phyloP scores from a whole-genome alignment of 2,113 vertebrate genomes.

The Acanthisitta chloris region DNA sequence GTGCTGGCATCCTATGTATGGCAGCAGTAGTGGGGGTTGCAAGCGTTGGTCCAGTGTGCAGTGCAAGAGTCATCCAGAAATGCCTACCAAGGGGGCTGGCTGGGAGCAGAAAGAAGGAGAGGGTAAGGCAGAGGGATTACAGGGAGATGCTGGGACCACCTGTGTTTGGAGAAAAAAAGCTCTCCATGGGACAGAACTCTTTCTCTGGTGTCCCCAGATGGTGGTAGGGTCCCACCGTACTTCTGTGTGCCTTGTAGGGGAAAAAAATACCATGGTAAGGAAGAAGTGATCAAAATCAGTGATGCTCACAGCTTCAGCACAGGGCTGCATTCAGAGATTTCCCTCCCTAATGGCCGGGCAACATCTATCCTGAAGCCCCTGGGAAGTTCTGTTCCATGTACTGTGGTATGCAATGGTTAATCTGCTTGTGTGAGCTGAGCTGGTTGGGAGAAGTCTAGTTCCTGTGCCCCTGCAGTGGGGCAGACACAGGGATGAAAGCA shows the following conservation, averaged over 20 bases:
- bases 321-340: not conserved
- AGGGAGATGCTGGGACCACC: not conserved
- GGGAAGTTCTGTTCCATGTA: not conserved
- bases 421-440: not conserved
- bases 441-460: not conserved
- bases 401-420: not conserved
- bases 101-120: not conserved
- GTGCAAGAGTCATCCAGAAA: not conserved
- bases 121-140: not conserved
- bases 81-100: not conserved
- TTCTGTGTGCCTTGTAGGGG: not conserved
- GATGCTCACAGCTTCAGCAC: not conserved
- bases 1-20: not conserved
- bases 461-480: not conserved
- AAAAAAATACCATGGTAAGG: not conserved
- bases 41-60: not conserved
- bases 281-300: not conserved
- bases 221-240: not conserved
- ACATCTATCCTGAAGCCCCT: not conserved
- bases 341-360: not conserved
- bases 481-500: not conserved
- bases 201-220: not conserved
- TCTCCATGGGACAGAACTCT: not conserved
- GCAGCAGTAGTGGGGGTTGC: not conserved
- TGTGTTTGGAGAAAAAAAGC: not conserved